Evolutionary conservation across 2,888 invertebrate species (phyloP).

Genomic region (Synergus laeviventris): DNA sequence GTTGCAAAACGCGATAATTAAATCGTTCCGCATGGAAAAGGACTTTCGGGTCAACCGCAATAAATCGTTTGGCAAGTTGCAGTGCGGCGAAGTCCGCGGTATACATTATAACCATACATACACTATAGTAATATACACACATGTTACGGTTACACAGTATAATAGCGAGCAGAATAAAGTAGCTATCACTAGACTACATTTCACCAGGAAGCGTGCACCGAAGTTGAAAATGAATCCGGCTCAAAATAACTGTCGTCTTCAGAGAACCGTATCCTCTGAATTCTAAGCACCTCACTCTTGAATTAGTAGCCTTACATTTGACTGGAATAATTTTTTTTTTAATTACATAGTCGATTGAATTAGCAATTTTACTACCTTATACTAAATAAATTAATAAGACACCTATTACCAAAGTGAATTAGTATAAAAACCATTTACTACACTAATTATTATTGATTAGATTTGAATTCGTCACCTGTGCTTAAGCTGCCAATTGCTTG

Average conservation of each 20-base stretch:
- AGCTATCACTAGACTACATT: slow-evolving; percentile 20
- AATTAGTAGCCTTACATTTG: too few relatives aligned
- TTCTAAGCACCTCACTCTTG: not conserved
- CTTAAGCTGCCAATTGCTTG: too few relatives aligned
- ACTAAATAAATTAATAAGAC: too few relatives aligned
- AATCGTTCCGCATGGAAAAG: slow-evolving; percentile 22
- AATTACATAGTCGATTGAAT: too few relatives aligned
- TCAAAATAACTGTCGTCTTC: slow-evolving; percentile 17
- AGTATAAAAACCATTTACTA: too few relatives aligned
- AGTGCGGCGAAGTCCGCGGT: slow-evolving; percentile 7
- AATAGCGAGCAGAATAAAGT: not conserved
- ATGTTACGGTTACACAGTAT: not conserved
- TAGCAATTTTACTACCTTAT: too few relatives aligned
- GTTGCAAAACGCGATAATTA: slow-evolving; percentile 22
- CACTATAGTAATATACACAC: not conserved
- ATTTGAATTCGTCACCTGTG: too few relatives aligned
- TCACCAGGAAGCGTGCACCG: slow-evolving; percentile 17
- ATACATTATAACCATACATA: not conserved
- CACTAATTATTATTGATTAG: too few relatives aligned
- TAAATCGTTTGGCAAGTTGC: slow-evolving; percentile 29
- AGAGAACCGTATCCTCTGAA: slow-evolving; percentile 3
- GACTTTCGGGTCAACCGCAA: slow-evolving; percentile 33
- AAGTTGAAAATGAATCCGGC: not conserved
- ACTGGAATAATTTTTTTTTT: too few relatives aligned
- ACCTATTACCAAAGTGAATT: too few relatives aligned